phyloP scores from a whole-genome alignment of 2,888 invertebrate species.

The Agonum fuliginosum region DNA sequence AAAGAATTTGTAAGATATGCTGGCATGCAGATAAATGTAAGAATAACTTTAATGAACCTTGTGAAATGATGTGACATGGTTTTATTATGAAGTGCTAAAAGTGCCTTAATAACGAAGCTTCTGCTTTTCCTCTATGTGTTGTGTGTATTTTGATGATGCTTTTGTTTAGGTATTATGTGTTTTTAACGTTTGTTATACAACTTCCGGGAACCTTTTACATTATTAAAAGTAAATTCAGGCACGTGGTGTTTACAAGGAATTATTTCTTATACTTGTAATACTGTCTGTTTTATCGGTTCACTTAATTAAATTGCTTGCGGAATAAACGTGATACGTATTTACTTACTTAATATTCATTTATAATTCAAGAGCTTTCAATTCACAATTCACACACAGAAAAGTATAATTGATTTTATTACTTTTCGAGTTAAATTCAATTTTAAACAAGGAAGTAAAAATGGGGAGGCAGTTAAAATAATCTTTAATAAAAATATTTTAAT shows the following conservation, averaged over 20 bases:
- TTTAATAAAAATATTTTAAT: no score
- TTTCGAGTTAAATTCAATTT: no score
- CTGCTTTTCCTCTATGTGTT: background rate
- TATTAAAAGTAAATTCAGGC: slow-evolving; percentile 25
- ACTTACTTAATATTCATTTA: no score
- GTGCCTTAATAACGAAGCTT: no score
- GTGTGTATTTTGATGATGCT: background rate
- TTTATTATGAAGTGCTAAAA: background rate
- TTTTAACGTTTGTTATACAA: background rate
- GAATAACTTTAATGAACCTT: background rate
- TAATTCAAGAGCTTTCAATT: no score
- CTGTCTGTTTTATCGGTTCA: background rate
- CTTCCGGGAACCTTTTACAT: slow-evolving; percentile 5
- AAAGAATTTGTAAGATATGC: no score
- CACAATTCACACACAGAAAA: no score
- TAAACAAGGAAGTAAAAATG: no score
- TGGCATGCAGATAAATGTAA: no score
- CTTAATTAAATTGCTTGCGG: slow-evolving; percentile 2
- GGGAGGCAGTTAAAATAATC: no score
- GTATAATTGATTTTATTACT: no score
- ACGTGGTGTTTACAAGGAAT: background rate
- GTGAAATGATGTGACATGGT: background rate
- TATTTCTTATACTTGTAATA: background rate
- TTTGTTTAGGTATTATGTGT: background rate
- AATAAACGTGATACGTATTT: background rate